These are phyloP conservation scores for Anoplophora glabripennis DNA, from an alignment of 1,140 invertebrate genomes.

Conservation along the genomic window DNA sequence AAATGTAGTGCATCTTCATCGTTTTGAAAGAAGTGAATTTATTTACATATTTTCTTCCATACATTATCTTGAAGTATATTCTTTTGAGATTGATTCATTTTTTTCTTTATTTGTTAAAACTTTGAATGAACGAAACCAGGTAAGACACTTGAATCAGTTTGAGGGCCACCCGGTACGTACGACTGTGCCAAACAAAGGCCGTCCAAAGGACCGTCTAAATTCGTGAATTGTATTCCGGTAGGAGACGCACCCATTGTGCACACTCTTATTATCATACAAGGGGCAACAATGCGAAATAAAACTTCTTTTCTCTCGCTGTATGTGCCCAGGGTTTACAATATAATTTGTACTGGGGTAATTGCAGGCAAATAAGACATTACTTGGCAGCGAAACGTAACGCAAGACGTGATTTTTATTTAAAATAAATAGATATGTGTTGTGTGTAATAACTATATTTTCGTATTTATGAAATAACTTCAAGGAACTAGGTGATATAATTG, in stretches of 20 bases:
- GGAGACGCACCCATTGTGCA: constrained; percentile 27
- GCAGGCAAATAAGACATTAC: constrained; percentile 6
- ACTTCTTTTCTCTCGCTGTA: constrained; percentile 23
- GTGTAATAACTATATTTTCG: constrained; percentile 3
- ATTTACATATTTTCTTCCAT: too few relatives aligned
- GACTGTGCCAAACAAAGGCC: constrained; percentile 8
- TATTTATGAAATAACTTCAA: background rate
- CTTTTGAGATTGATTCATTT: too few relatives aligned
- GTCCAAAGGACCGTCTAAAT: constrained; percentile 16
- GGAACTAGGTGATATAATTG: constrained; percentile 7
- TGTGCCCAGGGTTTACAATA: constrained; percentile 30
- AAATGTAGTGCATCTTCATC: too few relatives aligned
- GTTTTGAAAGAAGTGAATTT: too few relatives aligned
- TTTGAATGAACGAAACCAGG: too few relatives aligned
- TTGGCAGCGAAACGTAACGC: constrained; percentile 7
- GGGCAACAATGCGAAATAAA: constrained; percentile 19
- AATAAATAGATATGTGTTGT: background rate
- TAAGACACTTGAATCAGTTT: too few relatives aligned
- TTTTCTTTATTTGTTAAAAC: too few relatives aligned
- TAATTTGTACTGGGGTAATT: constrained; percentile 24
- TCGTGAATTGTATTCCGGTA: constrained; percentile 27
- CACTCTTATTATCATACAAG: constrained; percentile 30
- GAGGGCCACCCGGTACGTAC: too few relatives aligned
- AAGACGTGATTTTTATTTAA: constrained; percentile 1
- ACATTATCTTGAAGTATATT: too few relatives aligned